phyloP scores from a whole-genome alignment of 2,797 vertebrate species.

The Coendou prehensilis region DNA sequence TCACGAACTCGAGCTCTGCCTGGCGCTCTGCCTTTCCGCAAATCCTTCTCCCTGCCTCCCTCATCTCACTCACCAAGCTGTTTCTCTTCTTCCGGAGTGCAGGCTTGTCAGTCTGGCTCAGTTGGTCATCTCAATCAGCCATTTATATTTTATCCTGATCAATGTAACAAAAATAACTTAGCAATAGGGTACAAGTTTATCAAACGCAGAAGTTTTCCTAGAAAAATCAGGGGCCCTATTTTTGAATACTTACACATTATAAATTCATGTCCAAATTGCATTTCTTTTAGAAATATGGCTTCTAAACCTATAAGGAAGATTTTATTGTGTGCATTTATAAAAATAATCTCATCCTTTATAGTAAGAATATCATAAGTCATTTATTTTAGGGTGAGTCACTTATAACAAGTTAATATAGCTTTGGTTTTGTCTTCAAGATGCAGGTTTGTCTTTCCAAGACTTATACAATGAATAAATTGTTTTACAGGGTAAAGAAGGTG shows the following conservation, averaged over 20 bases:
- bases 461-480: constrained; percentile 68
- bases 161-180: constrained; percentile 37
- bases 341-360: background rate
- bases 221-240: background rate
- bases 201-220: constrained; percentile 5
- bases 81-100: background rate
- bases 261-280: constrained; percentile 3
- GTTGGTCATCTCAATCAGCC: background rate
- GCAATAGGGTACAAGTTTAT: background rate
- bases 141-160: background rate
- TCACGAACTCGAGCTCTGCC: background rate
- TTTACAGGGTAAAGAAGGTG: constrained; percentile 93
- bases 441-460: constrained; percentile 22
- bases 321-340: background rate
- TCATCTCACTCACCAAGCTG: background rate
- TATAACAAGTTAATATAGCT: background rate
- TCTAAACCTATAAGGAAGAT: background rate
- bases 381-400: background rate
- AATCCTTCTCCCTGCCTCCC: background rate
- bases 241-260: constrained; percentile 3
- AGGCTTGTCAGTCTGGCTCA: background rate
- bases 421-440: constrained; percentile 42
- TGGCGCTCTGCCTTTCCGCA: background rate
- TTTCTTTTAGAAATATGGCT: background rate
- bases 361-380: background rate